These are phyloP conservation scores for Betta splendens DNA, from an alignment of 2,797 vertebrate genomes.

Conservation along the genomic window DNA sequence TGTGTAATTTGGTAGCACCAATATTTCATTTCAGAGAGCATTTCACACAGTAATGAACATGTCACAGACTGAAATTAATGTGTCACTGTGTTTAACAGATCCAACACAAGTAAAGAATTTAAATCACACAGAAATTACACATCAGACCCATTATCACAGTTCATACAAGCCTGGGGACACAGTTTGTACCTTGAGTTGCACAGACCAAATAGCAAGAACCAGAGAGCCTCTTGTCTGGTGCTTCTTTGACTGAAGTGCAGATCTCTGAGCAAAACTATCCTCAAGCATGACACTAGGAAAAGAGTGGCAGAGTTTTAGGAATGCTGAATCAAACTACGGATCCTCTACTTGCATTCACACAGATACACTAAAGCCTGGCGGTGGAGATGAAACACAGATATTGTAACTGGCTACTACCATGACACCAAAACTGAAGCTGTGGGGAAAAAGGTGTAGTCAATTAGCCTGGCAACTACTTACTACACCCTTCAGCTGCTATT, in stretches of 20 bases:
- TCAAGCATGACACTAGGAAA: background rate
- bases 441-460: slow-evolving; percentile 20
- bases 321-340: slow-evolving; percentile 8
- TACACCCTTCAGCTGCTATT: no score
- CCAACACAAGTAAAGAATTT: slow-evolving; percentile 50
- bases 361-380: slow-evolving; percentile 54
- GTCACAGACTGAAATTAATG: slow-evolving; percentile 61
- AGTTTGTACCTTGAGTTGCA: slow-evolving; percentile 20
- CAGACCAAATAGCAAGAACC: slow-evolving; percentile 24
- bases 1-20: slow-evolving; percentile 51
- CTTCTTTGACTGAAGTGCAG: background rate
- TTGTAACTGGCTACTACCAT: slow-evolving; percentile 52
- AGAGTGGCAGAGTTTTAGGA: slow-evolving; percentile 4
- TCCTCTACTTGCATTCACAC: slow-evolving; percentile 21
- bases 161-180: slow-evolving; percentile 25
- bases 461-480: no score
- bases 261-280: no score
- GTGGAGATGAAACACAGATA: slow-evolving; percentile 47
- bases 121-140: slow-evolving; percentile 44
- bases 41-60: slow-evolving; percentile 64
- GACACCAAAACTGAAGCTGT: slow-evolving; percentile 38
- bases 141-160: slow-evolving; percentile 54
- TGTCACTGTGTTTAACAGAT: slow-evolving; percentile 59
- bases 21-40: slow-evolving; percentile 57
- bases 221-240: background rate